Conservation (phyloP, 2,797 vertebrate species). For the Rhadinocentrus ornatus region DNA sequence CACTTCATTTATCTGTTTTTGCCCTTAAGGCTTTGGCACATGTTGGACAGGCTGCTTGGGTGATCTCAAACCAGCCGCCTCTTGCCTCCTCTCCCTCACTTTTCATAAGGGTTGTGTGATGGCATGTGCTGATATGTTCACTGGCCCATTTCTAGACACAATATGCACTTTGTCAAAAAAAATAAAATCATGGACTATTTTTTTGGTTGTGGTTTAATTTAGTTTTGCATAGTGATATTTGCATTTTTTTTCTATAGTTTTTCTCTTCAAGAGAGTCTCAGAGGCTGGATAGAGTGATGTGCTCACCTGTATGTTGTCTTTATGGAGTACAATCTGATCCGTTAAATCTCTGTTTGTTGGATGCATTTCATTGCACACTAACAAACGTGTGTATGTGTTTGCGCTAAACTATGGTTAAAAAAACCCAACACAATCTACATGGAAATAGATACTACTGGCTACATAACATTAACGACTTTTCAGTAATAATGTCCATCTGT, state of each 20-base stretch:
- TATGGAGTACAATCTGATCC: conserved; percentile 43
- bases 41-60: conserved; percentile 56
- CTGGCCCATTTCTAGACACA: conserved; percentile 49
- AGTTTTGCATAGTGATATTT: conserved; percentile 53
- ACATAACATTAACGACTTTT: conserved; percentile 46
- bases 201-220: conserved; percentile 43
- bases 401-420: conserved; percentile 8
- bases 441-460: conserved; percentile 52
- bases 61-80: conserved; percentile 53
- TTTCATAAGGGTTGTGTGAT: conserved; percentile 29
- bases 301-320: conserved; percentile 50
- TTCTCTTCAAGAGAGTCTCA: conserved; percentile 25
- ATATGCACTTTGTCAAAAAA: conserved; percentile 67
- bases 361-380: conserved; percentile 45
- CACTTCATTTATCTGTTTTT: conserved; percentile 50
- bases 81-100: conserved; percentile 19
- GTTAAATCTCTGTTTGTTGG: conserved; percentile 46
- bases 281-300: conserved; percentile 47
- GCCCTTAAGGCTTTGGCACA: conserved; percentile 35
- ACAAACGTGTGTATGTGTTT: conserved; percentile 23
- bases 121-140: conserved; percentile 52
- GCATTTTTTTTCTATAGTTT: conserved; percentile 50
- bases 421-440: conserved; percentile 33
- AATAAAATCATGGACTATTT: conserved; percentile 37
- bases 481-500: conserved; percentile 44